Evolutionary conservation across 2,113 vertebrate species (phyloP).

Genomic region (Tachycineta bicolor): DNA sequence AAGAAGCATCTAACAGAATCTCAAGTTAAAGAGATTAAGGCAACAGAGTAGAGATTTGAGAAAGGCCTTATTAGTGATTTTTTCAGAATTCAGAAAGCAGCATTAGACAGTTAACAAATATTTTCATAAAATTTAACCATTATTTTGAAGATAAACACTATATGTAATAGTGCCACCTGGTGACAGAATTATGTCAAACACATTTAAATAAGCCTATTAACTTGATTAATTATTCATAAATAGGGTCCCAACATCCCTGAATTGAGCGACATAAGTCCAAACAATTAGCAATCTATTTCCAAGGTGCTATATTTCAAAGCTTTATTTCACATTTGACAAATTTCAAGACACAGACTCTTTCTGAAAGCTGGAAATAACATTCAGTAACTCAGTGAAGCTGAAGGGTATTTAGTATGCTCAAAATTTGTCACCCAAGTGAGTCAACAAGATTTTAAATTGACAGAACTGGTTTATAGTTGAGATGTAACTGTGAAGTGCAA

Average conservation of each 20-base stretch:
- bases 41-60: neutral
- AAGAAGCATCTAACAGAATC: neutral
- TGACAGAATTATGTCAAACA: neutral
- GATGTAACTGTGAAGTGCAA: conserved; percentile 38
- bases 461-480: conserved; percentile 18
- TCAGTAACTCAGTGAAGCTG: neutral
- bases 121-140: neutral
- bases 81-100: neutral
- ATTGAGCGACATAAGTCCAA: neutral
- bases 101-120: neutral
- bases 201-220: neutral
- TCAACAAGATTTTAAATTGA: neutral
- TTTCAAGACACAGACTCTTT: neutral
- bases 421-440: neutral
- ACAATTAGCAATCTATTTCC: neutral
- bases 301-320: neutral
- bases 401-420: neutral
- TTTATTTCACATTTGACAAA: neutral
- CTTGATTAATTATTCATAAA: neutral
- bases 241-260: neutral
- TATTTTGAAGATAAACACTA: neutral
- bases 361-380: neutral
- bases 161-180: conserved; percentile 41
- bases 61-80: neutral
- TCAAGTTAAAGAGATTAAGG: neutral